A percentile compares a stretch with the other conserved stretches of the same genome.
phyloP scores from a whole-genome alignment of 2,113 vertebrate genomes.

The Oreochromis tanganicae region DNA sequence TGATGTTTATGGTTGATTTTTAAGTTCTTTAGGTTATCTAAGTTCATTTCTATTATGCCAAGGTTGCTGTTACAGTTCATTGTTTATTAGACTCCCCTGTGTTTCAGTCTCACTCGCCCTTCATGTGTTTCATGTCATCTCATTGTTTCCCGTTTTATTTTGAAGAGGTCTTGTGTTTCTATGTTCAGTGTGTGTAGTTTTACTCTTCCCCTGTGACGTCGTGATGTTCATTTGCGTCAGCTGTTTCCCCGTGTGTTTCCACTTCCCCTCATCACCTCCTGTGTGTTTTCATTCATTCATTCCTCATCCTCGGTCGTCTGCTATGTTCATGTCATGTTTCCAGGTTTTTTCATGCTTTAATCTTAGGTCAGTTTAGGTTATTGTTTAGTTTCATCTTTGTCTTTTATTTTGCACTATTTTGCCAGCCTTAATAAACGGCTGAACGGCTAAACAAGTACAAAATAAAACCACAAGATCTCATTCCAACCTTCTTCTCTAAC shows the following conservation, averaged over 20 bases:
- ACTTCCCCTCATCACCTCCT: rapidly evolving
- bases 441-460: neutral
- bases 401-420: neutral
- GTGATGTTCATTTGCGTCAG: neutral
- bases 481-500: neutral
- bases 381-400: neutral
- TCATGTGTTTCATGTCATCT: rapidly evolving
- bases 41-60: neutral
- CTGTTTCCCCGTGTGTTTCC: neutral
- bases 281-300: rapidly evolving
- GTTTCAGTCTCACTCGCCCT: neutral
- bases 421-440: neutral
- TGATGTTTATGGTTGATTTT: rapidly evolving
- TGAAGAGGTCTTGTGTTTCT: neutral
- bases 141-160: neutral
- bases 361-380: neutral
- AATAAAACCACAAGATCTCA: neutral
- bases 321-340: neutral
- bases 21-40: rapidly evolving
- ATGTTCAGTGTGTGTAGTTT: neutral
- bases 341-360: neutral
- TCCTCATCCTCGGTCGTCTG: rapidly evolving
- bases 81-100: neutral
- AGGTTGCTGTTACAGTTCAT: neutral
- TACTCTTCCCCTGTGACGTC: neutral